Conservation (phyloP, 2,797 vertebrate genomes). For the Notolepis coatsorum region DNA sequence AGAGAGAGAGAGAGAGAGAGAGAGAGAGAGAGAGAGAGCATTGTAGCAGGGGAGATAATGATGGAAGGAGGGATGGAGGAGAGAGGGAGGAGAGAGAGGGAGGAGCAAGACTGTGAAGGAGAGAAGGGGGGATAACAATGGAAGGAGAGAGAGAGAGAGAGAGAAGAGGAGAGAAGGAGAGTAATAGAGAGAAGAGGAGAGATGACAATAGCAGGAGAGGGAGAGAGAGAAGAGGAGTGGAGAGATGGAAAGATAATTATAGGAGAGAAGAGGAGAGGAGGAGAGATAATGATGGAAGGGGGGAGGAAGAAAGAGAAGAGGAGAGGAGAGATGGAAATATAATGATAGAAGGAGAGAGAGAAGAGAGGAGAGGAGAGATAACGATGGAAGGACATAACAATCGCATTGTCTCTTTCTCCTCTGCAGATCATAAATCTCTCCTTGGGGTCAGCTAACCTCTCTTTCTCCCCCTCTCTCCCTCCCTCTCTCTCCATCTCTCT, state of each 20-base stretch:
- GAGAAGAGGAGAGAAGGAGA: neutral
- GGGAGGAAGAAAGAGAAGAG: neutral
- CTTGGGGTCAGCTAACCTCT: neutral
- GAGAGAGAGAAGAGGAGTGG: neutral
- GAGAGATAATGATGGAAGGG: neutral
- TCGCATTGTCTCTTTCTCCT: conserved; percentile 26
- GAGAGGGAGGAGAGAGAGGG: neutral
- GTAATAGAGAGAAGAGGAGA: neutral
- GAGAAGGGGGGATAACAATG: neutral
- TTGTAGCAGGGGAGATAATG: neutral
- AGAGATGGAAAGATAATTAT: neutral
- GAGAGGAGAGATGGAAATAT: neutral
- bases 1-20: too few species aligned
- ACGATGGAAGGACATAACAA: conserved; percentile 24
- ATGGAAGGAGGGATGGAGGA: too few species aligned
- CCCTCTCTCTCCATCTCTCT: neutral
- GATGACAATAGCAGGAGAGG: neutral
- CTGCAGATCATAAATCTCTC: conserved; percentile 58
- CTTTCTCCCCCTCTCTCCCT: neutral
- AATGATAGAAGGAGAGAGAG: neutral
- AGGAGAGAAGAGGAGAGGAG: too few species aligned
- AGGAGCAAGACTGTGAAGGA: neutral
- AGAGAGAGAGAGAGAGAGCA: neutral
- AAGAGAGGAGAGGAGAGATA: neutral
- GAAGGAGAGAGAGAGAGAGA: neutral